Evolutionary conservation across 2,888 invertebrate genomes (phyloP).

Genomic region (Rotaria sp.): DNA sequence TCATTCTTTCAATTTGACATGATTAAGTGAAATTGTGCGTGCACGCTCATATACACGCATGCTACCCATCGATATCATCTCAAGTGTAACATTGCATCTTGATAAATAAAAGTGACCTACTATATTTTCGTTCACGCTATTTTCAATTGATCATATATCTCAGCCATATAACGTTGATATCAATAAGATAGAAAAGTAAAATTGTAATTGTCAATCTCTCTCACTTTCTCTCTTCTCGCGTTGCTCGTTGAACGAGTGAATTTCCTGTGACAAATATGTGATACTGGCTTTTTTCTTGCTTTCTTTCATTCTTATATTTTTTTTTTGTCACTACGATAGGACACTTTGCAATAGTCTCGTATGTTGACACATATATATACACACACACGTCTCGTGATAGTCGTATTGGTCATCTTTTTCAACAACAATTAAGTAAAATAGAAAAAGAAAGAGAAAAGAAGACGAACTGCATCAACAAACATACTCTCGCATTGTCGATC

Average conservation of each 20-base stretch:
- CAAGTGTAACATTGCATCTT: background rate
- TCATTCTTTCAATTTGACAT: background rate
- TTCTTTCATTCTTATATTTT: background rate
- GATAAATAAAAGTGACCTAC: background rate
- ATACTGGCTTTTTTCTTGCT: background rate
- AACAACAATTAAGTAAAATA: constrained; percentile 1
- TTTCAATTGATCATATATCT: constrained; percentile 3
- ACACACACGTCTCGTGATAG: background rate
- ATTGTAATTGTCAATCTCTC: background rate
- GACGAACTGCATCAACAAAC: background rate
- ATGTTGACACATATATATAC: background rate
- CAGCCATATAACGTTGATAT: background rate
- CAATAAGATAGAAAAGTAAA: background rate
- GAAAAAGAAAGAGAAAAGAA: background rate
- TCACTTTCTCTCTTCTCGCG: background rate
- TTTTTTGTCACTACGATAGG: background rate
- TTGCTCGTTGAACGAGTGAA: background rate
- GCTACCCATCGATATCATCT: background rate
- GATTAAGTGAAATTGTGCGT: constrained; percentile 22
- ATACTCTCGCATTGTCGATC: background rate
- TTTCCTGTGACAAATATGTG: background rate
- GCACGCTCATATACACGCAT: background rate
- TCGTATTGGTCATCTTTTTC: background rate
- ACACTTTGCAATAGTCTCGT: background rate
- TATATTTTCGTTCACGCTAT: background rate